A percentile compares a stretch with the other conserved stretches of the same genome.
phyloP scores from a whole-genome alignment of 2,797 vertebrate genomes.

The Sylvilagus floridanus region DNA sequence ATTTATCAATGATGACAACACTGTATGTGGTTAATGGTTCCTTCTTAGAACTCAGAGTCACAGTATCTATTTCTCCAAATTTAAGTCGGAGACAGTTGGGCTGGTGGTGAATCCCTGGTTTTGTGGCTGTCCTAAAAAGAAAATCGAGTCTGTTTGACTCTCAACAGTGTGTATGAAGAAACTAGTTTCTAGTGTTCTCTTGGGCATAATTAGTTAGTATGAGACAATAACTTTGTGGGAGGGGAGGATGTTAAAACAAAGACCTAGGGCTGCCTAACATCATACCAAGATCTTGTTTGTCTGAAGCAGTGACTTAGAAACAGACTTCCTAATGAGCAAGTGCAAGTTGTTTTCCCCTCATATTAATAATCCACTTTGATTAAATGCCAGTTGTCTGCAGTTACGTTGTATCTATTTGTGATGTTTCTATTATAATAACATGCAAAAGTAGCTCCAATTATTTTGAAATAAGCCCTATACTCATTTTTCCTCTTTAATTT shows the following conservation, averaged over 20 bases:
- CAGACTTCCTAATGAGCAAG: background rate
- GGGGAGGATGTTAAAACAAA: background rate
- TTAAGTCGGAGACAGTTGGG: background rate
- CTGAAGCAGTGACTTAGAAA: background rate
- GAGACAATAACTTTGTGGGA: background rate
- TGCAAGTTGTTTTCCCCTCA: background rate
- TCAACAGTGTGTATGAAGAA: background rate
- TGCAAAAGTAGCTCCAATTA: background rate
- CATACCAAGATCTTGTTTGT: background rate
- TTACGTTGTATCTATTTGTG: background rate
- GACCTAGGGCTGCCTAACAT: background rate
- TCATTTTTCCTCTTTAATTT: constrained; percentile 36
- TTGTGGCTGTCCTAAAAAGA: background rate
- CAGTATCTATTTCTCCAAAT: background rate
- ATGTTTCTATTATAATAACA: background rate
- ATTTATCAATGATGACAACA: constrained; percentile 22
- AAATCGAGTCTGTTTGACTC: background rate
- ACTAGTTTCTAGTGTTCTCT: background rate
- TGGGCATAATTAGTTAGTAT: background rate
- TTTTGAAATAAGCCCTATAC: background rate
- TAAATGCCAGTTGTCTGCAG: background rate
- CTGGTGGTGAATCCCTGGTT: background rate
- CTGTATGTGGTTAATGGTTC: background rate
- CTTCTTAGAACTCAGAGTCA: constrained; percentile 8
- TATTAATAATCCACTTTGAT: background rate